Evolutionary conservation across 2,113 vertebrate genomes (phyloP).

Genomic region (Ia io): DNA sequence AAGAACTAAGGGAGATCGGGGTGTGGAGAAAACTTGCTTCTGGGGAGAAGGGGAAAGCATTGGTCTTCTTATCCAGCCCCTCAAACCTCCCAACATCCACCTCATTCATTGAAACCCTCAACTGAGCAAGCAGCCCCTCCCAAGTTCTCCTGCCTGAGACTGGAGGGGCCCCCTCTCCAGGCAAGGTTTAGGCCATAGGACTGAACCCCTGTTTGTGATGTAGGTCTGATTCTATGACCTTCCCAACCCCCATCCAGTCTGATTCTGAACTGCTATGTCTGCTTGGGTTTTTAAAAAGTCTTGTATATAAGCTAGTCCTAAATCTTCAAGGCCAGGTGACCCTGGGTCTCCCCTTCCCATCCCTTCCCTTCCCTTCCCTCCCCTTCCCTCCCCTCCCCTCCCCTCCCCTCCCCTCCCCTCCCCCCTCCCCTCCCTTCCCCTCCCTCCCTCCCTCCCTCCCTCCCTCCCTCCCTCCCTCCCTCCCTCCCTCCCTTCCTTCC

Average conservation of each 20-base stretch:
- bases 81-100: neutral
- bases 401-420: too few species aligned
- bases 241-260: neutral
- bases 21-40: neutral
- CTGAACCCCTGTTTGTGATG: too few species aligned
- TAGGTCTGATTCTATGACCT: neutral
- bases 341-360: neutral
- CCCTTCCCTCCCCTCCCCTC: too few species aligned
- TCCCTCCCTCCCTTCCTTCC: too few species aligned
- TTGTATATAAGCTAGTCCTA: neutral
- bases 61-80: neutral
- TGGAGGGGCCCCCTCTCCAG: too few species aligned
- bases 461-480: too few species aligned
- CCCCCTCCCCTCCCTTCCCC: too few species aligned
- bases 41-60: neutral
- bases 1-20: neutral
- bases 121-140: neutral
- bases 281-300: neutral
- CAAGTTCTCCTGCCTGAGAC: neutral
- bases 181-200: neutral
- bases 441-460: too few species aligned
- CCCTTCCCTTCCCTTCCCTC: too few species aligned
- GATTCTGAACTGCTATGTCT: neutral
- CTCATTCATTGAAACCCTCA: neutral
- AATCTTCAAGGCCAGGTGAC: neutral